Conservation (phyloP, 1,140 invertebrate species). For the Heliconius himera region DNA sequence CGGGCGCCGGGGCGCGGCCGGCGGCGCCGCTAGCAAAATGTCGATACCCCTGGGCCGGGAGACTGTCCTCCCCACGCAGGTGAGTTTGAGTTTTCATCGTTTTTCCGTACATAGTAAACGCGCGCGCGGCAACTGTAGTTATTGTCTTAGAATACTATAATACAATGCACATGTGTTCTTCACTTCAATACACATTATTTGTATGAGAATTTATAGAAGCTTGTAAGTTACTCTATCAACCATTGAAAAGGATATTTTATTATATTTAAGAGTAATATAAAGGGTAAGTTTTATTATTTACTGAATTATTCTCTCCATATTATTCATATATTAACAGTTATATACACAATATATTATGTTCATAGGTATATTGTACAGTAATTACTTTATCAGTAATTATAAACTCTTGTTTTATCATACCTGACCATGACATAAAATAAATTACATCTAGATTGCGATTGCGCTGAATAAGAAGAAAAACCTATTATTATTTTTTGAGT, state of each 20-base stretch:
- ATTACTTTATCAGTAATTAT: not conserved
- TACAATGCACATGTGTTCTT: not conserved
- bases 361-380: too few species aligned
- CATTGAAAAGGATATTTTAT: not conserved
- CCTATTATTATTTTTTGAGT: not conserved
- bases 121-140: conserved; percentile 34
- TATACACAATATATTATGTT: not conserved
- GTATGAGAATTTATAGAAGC: not conserved
- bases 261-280: not conserved
- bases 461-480: not conserved
- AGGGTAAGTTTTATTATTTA: not conserved
- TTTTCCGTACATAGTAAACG: conserved; percentile 49
- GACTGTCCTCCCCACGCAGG: conserved; percentile 75
- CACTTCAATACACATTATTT: not conserved
- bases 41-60: conserved; percentile 79
- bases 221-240: not conserved
- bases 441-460: not conserved
- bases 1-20: conserved; percentile 78
- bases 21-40: conserved; percentile 79
- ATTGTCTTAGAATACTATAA: not conserved
- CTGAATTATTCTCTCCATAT: not conserved
- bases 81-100: conserved; percentile 60
- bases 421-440: not conserved
- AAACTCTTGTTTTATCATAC: not conserved
- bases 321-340: not conserved